These are phyloP conservation scores for Morpho helenor DNA, from an alignment of 2,888 invertebrate genomes.

Conservation along the genomic window DNA sequence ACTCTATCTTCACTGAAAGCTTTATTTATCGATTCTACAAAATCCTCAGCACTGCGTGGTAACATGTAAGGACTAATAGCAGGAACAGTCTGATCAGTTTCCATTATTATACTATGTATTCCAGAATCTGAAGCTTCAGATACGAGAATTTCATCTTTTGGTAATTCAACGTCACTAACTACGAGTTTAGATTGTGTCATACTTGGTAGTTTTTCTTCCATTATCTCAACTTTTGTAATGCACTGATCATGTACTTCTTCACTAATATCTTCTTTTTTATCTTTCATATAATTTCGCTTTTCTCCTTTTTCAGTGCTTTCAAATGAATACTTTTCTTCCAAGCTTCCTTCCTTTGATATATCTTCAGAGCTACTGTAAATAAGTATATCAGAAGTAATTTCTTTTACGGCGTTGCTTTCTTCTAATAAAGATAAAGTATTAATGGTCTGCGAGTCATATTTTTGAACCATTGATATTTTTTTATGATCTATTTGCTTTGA, in stretches of 20 bases:
- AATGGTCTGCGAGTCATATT: background rate
- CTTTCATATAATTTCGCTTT: slow-evolving; percentile 21
- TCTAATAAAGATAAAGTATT: slow-evolving; percentile 1
- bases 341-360: slow-evolving; percentile 60
- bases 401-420: slow-evolving; percentile 44
- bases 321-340: slow-evolving; percentile 68
- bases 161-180: slow-evolving; percentile 20
- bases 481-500: slow-evolving; percentile 25
- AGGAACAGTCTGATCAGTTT: slow-evolving; percentile 33
- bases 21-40: slow-evolving; percentile 60
- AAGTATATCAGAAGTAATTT: slow-evolving; percentile 38
- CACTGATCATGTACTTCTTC: background rate
- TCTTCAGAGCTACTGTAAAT: slow-evolving; percentile 65
- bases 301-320: slow-evolving; percentile 60
- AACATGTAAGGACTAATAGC: slow-evolving; percentile 31
- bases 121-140: slow-evolving; percentile 52
- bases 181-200: background rate
- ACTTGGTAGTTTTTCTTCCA: background rate
- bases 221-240: background rate
- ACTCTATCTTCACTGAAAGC: slow-evolving; percentile 58
- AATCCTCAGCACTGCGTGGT: slow-evolving; percentile 40
- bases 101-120: slow-evolving; percentile 48
- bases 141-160: slow-evolving; percentile 42
- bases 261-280: background rate
- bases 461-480: slow-evolving; percentile 25